phyloP scores from a whole-genome alignment of 1,140 invertebrate species.

The Atopsyche davidsoni region DNA sequence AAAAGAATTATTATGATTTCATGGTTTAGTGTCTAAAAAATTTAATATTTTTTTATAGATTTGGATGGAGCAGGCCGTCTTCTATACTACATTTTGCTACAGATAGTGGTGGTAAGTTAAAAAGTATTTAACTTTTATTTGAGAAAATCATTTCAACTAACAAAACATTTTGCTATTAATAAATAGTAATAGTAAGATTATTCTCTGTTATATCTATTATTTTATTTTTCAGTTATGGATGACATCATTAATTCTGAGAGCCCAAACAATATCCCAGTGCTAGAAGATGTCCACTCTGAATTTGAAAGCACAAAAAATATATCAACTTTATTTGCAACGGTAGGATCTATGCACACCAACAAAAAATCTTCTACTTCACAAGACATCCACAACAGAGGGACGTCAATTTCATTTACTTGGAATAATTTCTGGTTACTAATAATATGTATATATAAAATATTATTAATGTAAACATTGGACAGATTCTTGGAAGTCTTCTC shows the following conservation, averaged over 20 bases:
- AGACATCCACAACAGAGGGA: too few species aligned
- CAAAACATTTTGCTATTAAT: not conserved
- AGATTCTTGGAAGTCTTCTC: too few species aligned
- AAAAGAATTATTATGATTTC: not conserved
- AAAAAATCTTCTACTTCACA: too few species aligned
- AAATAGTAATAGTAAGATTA: not conserved
- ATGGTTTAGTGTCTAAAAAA: not conserved
- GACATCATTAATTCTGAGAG: slow-evolving; percentile 3
- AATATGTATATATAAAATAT: too few species aligned
- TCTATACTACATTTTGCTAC: slow-evolving; percentile 24
- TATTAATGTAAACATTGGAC: too few species aligned
- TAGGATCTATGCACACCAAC: too few species aligned
- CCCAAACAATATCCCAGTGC: slow-evolving; percentile 1
- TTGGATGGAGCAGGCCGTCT: slow-evolving; percentile 29
- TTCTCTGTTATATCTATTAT: not conserved
- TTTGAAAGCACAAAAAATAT: too few species aligned
- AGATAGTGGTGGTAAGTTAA: slow-evolving; percentile 12
- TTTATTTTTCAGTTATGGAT: slow-evolving; percentile 6
- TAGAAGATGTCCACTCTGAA: slow-evolving; percentile 13
- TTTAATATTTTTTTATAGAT: slow-evolving; percentile 18
- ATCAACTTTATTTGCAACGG: too few species aligned
- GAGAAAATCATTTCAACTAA: not conserved
- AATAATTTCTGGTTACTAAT: too few species aligned
- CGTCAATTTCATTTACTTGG: too few species aligned
- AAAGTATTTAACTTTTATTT: not conserved